Conservation (phyloP, 2,113 vertebrate species). For the Plectropomus leopardus region DNA sequence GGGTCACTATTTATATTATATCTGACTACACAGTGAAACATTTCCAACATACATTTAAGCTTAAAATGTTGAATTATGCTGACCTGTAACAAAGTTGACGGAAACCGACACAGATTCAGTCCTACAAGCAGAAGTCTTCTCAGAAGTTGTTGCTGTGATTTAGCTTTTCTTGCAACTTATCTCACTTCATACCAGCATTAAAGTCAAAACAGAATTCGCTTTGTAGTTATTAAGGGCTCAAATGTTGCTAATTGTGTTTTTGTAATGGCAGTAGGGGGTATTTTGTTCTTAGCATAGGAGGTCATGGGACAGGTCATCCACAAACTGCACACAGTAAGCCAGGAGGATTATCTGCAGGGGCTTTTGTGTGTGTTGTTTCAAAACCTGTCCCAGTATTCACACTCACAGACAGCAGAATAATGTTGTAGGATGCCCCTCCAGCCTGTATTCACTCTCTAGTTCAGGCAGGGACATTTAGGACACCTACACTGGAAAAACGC, state of each 20-base stretch:
- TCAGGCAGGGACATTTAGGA: constrained; percentile 50
- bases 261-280: not conserved
- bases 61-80: not conserved
- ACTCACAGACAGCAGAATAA: constrained; percentile 30
- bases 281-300: not conserved
- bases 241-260: constrained; percentile 2
- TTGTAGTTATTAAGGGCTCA: not conserved
- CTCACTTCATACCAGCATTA: not conserved
- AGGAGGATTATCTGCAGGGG: constrained; percentile 40
- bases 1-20: not conserved
- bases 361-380: constrained; percentile 30
- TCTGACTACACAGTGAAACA: not conserved
- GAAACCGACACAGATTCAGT: not conserved
- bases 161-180: not conserved
- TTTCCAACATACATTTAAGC: not conserved
- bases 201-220: not conserved
- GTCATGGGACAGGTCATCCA: constrained; percentile 33
- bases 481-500: constrained; percentile 28
- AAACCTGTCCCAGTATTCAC: constrained; percentile 22
- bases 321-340: constrained; percentile 6
- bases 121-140: too few relatives aligned
- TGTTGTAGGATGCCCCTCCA: constrained; percentile 19
- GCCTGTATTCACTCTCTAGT: constrained; percentile 34
- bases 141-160: not conserved
- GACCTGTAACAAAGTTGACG: not conserved